Evolutionary conservation across 2,888 invertebrate species (phyloP), one percentile per base, ranked within the genome.

Genomic region (Tromatobia lineatoria): DNA sequence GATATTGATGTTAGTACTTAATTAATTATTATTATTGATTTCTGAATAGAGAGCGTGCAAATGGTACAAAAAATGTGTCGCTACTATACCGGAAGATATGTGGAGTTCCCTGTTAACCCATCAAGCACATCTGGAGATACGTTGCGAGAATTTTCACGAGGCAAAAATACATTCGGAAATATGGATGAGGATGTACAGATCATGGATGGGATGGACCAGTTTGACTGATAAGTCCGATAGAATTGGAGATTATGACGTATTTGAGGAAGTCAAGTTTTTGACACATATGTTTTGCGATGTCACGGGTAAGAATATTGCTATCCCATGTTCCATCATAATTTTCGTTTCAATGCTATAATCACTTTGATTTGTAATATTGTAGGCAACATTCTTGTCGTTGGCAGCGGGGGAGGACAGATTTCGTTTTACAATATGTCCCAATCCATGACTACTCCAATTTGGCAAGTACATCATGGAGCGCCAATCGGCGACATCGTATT

Each of bases 131-230:
- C 47, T 50, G 15, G 23, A 67, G 8, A 7, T 25, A 67, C 13
- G 25, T 25, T 38, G 20, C 15, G 20, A 29, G 23, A n/a, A 50
- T 29, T 45, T 67, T 47, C 6, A 50, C 20, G n/a, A 15, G 15
- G 13, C 47, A 13, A 67, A 67, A 3, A 67, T 20, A 6, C 25
- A 50, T 47, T 67, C 67, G 15, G n/a, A 23, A 6, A 47, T 47
- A 13, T 67, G 67, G 67, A 23, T 25, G 15, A 13, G 25, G 2
- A 67, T 67, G 67, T 67, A 67, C 67, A 67, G 10, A 47, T 67
- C 67, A 8, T 67, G 67, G 67, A 47, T 67, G 1, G 47, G 67
- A 25, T 67, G 67, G 67, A 67, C 47, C 11, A 67, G n/a, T 50
- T 50, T 50, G 47, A 50, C 13, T 50, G 47, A 50, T 3, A 50